Conservation (phyloP, 2,888 invertebrate species). For the Andrena bucephala region DNA sequence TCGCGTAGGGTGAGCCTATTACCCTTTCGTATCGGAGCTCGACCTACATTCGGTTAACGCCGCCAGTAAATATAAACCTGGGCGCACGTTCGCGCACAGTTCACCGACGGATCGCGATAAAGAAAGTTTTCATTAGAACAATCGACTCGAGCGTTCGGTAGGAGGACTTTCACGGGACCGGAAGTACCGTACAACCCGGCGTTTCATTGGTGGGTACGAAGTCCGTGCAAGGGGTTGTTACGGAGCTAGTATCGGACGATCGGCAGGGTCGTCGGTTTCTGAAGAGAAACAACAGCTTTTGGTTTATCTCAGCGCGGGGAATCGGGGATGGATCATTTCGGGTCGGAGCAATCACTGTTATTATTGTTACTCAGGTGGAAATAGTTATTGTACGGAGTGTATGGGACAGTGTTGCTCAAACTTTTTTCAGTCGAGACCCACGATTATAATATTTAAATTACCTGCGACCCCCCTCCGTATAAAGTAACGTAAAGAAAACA, state of each 20-base stretch:
- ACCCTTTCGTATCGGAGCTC: constrained; percentile 33
- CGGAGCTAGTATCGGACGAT: not conserved
- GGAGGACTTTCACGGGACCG: not conserved
- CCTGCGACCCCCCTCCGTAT: too few species aligned
- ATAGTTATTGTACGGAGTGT: too few species aligned
- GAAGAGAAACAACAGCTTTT: not conserved
- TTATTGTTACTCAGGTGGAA: too few species aligned
- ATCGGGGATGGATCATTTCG: not conserved
- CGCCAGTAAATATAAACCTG: constrained; percentile 48
- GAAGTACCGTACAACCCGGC: not conserved
- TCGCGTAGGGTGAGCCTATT: constrained; percentile 27
- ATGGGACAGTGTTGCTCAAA: too few species aligned
- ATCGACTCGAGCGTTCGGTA: not conserved
- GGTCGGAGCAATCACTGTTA: too few species aligned
- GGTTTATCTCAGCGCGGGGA: not conserved
- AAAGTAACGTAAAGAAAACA: too few species aligned
- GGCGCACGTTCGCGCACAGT: constrained; percentile 3
- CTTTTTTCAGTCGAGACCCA: too few species aligned
- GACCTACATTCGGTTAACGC: constrained; percentile 51
- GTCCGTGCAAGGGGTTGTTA: not conserved
- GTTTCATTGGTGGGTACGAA: not conserved
- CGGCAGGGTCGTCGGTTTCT: not conserved
- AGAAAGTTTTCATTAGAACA: constrained; percentile 32
- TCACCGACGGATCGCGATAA: constrained; percentile 17
- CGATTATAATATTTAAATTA: too few species aligned